Evolutionary conservation across 2,888 invertebrate species (phyloP), one percentile per base, ranked within the genome.

Genomic region (Carcina quercana): DNA sequence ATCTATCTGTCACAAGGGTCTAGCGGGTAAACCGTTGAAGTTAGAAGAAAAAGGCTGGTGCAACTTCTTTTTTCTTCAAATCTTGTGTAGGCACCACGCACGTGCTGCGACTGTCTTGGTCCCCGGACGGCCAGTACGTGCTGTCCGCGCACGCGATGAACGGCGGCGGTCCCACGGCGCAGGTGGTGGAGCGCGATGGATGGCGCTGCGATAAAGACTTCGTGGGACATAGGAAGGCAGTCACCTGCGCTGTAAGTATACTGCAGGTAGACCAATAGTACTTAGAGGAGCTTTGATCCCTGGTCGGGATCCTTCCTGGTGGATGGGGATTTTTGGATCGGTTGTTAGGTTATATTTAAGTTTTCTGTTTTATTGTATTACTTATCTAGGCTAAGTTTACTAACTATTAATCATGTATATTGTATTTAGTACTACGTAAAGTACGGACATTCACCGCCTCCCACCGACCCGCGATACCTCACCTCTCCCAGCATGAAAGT

Each of bases 141-240:
- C 91, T 99, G 12, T 97, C 98, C 0, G 98, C 99, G 2, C 97
- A 98, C 82, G 97, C 98, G 0, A 98, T 97, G 95, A 99, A 99
- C 70, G 97, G 97, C 30, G 95, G 95, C 6, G 98, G 97, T 0
- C 98, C 98, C 0, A 97, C 97, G 0, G 97, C 98, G 1, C 96
- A 97, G 73, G 97, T 99, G 45, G 94, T 99, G 26, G 94, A 95
- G 68, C 85, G 98, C 7, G 94, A 95, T 59, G 95, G 94, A 5
- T 99, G 98, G 97, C 91, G 92, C 37, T 92, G 93, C 45, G 95
- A 96, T 58, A 94, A 96, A 67, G 98, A 99, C 86, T 97, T 98
- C 73, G 98, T 98, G 8, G 99, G 99, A 0, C 98, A 98, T 68
- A 86, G 97, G 38, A 98, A 98, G 83, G 98, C 98, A 11, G 94